Percentiles rank a stretch among this genome's conserved stretches.
phyloP scores from a whole-genome alignment of 2,113 vertebrate species.

The Tychaedon coryphoeus region DNA sequence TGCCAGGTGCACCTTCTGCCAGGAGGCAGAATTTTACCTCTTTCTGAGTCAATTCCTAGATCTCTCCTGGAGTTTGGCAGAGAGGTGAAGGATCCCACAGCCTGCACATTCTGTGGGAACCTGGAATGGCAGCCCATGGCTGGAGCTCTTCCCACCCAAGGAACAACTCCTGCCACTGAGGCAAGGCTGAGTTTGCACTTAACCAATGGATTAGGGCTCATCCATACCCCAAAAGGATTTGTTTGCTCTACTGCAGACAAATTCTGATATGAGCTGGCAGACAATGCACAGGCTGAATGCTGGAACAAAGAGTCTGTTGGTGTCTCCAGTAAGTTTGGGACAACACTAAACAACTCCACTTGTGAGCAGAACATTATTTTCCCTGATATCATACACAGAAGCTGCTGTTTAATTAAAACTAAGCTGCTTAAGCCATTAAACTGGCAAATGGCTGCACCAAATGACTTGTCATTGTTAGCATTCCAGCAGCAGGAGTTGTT shows the following conservation, averaged over 20 bases:
- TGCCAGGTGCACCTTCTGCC: background rate
- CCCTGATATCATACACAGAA: constrained; percentile 16
- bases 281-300: background rate
- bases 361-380: constrained; percentile 18
- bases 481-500: background rate
- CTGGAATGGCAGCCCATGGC: background rate
- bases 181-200: background rate
- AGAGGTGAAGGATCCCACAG: background rate
- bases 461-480: constrained; percentile 25
- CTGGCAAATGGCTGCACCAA: constrained; percentile 53
- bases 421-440: constrained; percentile 61
- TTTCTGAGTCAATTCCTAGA: background rate
- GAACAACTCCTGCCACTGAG: background rate
- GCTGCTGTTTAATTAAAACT: constrained; percentile 58
- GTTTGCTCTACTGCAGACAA: background rate
- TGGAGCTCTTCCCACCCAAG: background rate
- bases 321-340: background rate
- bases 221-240: background rate
- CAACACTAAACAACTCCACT: background rate
- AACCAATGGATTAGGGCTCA: background rate
- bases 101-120: background rate
- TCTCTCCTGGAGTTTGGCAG: background rate
- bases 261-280: background rate
- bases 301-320: background rate
- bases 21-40: background rate